phyloP scores from a whole-genome alignment of 1,140 invertebrate genomes.

The Saccostrea cuccullata region DNA sequence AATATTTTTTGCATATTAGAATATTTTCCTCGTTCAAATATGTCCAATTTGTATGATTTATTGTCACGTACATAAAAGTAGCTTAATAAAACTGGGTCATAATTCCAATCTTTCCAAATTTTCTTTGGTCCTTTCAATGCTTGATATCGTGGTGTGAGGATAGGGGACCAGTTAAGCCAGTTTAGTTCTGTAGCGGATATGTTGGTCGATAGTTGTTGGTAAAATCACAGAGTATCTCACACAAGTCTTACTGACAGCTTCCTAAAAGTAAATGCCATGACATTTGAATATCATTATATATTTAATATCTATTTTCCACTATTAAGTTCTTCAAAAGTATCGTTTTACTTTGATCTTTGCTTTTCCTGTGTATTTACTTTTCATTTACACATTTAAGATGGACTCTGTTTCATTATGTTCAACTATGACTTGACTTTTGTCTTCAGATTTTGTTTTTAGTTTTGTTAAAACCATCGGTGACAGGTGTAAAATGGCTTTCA shows the following conservation, averaged over 20 bases:
- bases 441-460: not conserved
- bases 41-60: too few relatives aligned
- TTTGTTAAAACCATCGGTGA: not conserved
- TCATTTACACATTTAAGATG: too few relatives aligned
- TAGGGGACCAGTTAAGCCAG: conserved; percentile 33
- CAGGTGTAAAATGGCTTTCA: conserved; percentile 26
- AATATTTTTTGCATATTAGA: too few relatives aligned
- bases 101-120: not conserved
- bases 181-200: conserved; percentile 28
- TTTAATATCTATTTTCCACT: too few relatives aligned
- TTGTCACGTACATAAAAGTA: too few relatives aligned
- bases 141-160: not conserved
- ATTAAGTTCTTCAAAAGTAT: too few relatives aligned
- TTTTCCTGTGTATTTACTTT: too few relatives aligned
- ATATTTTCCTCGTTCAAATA: too few relatives aligned
- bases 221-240: conserved; percentile 23
- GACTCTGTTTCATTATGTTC: not conserved
- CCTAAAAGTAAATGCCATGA: not conserved
- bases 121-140: not conserved
- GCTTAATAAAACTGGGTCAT: too few relatives aligned
- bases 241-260: not conserved
- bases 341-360: too few relatives aligned
- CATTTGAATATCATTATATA: too few relatives aligned
- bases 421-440: not conserved
- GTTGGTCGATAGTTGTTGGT: conserved; percentile 32